Evolutionary conservation across 2,888 invertebrate genomes (phyloP), one percentile per base, ranked within the genome.

Genomic region (Tenthredo livida): DNA sequence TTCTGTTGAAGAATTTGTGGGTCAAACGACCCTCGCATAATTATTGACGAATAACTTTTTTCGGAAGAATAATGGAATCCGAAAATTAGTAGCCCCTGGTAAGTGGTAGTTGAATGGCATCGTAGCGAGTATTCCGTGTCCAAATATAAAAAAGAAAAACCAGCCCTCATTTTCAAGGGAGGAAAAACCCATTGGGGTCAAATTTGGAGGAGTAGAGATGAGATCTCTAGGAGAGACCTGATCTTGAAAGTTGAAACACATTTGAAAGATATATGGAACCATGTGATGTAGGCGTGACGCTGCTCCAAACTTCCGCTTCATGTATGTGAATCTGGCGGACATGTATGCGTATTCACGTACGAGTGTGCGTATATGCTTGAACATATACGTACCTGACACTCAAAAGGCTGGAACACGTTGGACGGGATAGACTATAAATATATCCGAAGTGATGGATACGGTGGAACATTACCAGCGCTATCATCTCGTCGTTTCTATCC

Each of bases 341-440:
- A 70, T 17, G 70, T 33, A 12, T n/a, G 37, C 17, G 37, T 33
- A 17, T 37, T 70, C 6, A 15, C n/a, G 15, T 29, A 33, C 12
- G 25, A n/a, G 40, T n/a, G 72, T 40, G 37, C 40, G 12, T 40
- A 17, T 37, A 43, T 21, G 21, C 4, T 6, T n/a, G 6, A 37
- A 50, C 50, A 43, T 21, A 21, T 25, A 73, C 21, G 33, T 67
- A 67, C 29, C 67, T 25, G 25, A 67, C 61, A 67, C 67, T 67
- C 29, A 33, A 67, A 67, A 33, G 67, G 12, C 29, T 67, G 67
- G 67, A 67, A 67, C 33, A 77, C 40, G 80, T 37, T 80, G 61
- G 21, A 80, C 80, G 80, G 80, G 80, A 80, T 80, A n/a, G 33
- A 40, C 80, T 80, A 80, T 80, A 80, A 80, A 80, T 80, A 54